A percentile compares a stretch with the other conserved stretches of the same genome.
Conservation (phyloP, 2,797 vertebrate species). For the Hoplostethus mediterraneus region DNA sequence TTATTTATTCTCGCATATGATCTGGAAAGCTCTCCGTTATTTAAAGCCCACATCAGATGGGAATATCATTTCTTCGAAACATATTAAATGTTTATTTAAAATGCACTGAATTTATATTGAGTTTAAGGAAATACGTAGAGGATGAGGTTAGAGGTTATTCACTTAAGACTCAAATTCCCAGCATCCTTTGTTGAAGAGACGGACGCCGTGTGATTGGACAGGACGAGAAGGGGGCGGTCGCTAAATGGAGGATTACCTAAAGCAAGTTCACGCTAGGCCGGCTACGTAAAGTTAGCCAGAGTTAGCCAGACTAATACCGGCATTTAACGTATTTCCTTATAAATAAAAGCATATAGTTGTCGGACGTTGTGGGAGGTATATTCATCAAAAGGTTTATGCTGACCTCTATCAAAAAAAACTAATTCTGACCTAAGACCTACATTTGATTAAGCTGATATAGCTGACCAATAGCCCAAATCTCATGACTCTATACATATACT, state of each 20-base stretch:
- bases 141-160: neutral
- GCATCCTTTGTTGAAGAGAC: neutral
- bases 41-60: too few species aligned
- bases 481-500: too few species aligned
- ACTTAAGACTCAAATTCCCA: constrained; percentile 39
- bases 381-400: too few species aligned
- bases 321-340: neutral
- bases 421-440: too few species aligned
- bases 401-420: too few species aligned
- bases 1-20: too few species aligned
- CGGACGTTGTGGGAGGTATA: too few species aligned
- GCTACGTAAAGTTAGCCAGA: constrained; percentile 17
- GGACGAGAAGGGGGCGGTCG: constrained; percentile 23
- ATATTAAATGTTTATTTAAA: neutral
- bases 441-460: too few species aligned
- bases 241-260: neutral
- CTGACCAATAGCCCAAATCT: too few species aligned
- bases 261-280: constrained; percentile 41
- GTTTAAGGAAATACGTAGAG: neutral
- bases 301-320: neutral
- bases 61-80: too few species aligned
- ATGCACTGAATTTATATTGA: neutral
- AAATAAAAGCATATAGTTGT: neutral
- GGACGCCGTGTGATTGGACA: constrained; percentile 44
- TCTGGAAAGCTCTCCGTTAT: too few species aligned